Evolutionary conservation across 2,888 invertebrate species (phyloP).

Genomic region (Epistrophe eligans): DNA sequence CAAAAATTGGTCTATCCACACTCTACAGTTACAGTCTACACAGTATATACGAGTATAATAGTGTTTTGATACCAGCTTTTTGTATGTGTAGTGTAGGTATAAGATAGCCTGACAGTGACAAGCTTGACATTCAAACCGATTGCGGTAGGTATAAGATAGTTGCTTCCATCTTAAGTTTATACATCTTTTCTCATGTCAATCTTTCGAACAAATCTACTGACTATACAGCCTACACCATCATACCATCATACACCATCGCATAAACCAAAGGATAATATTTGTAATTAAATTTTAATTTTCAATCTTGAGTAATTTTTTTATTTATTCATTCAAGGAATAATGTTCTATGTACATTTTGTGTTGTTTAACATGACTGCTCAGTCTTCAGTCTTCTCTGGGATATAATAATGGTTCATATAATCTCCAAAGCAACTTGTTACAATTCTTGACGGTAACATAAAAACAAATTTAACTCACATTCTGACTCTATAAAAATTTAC

Average conservation of each 20-base stretch:
- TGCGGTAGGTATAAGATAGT: neutral
- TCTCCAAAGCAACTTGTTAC: conserved; percentile 43
- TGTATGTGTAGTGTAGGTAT: neutral
- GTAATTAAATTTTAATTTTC: conserved; percentile 73
- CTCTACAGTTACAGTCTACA: neutral
- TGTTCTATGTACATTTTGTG: conserved; percentile 13
- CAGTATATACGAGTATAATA: no score
- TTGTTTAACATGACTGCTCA: conserved; percentile 7
- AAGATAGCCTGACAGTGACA: conserved; percentile 12
- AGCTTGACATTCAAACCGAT: conserved; percentile 9
- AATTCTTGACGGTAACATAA: conserved; percentile 61
- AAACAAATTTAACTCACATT: conserved; percentile 70
- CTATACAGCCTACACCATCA: no score
- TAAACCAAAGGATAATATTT: conserved; percentile 22
- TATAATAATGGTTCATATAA: neutral
- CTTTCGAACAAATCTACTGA: neutral
- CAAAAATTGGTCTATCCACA: neutral
- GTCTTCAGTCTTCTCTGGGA: neutral
- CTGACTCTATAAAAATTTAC: conserved; percentile 70
- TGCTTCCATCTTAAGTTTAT: neutral
- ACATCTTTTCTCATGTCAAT: neutral
- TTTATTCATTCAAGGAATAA: conserved; percentile 65
- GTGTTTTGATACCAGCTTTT: neutral
- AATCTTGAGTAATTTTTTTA: conserved; percentile 58
- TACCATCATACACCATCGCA: neutral